Base-by-base conservation (phyloP, 2,888 invertebrate genomes). In the Tiliacea citrago region DNA sequence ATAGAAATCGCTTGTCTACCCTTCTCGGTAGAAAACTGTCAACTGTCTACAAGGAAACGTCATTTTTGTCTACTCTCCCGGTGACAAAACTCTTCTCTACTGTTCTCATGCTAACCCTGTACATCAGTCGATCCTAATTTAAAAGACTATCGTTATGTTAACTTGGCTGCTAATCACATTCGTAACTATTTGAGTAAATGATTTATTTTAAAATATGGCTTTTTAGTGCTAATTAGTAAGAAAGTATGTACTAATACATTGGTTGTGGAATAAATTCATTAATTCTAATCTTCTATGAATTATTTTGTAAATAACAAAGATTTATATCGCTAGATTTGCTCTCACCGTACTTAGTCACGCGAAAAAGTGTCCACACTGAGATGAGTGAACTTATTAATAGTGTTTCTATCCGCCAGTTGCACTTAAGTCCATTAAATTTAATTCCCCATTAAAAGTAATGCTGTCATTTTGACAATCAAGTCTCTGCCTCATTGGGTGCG, bases 211-310 rank as follows among this genome's bases (percentile, higher is more conserved):
- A 8, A 13, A 35, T 9, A n/a, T 35, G 13, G 18, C 18, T 77
- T 76, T 55, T 21, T 35, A 24, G 21, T 61, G 18, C 13, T 62
- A 49, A 49, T 24, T 39, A 24, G n/a, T 67, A 55, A 45, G 35
- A 60, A 35, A 35, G n/a, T 47, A 39, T 68, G n/a, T 58, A 35
- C 47, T 49, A 67, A 63, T 24, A 24, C 16, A 24, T 68, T 70
- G 75, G 70, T 79, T 79, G 70, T 81, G 67, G 53, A 70, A 75
- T 70, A 65, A 70, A 79, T 58, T 24, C 35, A 13, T 8, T 24
- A 4, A 68, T 70, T 69, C 10, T 47, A 61, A 62, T 60, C 10
- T 18, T 62, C 51, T 60, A 67, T 66, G 24, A 75, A 51, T 70
- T 58, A 69, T 18, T 47, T 35, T 62, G 24, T 74, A 68, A n/a